Percentiles rank a stretch among this genome's conserved stretches.
Evolutionary conservation across 2,888 invertebrate genomes (phyloP).

Genomic region (Punctoribates punctum): DNA sequence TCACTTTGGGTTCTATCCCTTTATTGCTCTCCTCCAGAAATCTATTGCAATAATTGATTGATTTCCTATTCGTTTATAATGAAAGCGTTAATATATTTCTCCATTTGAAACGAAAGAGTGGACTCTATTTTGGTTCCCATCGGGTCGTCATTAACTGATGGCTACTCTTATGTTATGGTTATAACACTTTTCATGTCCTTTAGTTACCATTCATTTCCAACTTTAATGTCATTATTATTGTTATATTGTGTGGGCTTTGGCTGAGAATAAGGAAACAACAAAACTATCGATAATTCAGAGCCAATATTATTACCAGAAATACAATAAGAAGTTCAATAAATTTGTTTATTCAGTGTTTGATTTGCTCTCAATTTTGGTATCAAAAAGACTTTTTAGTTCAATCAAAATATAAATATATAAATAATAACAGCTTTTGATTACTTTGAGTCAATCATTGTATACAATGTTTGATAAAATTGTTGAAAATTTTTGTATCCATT

Average conservation of each 20-base stretch:
- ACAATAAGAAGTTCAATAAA: too few relatives aligned
- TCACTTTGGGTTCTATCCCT: neutral
- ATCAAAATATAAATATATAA: neutral
- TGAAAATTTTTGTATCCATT: too few relatives aligned
- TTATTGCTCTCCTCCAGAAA: neutral
- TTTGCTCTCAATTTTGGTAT: neutral
- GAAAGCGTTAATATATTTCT: constrained; percentile 18
- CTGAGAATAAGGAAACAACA: constrained; percentile 7
- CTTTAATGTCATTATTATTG: constrained; percentile 14
- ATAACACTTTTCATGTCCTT: constrained; percentile 13
- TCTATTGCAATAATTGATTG: constrained; percentile 33
- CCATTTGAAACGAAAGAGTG: neutral
- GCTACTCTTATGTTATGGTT: neutral
- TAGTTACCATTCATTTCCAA: constrained; percentile 26
- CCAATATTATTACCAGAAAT: neutral
- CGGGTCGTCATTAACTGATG: neutral
- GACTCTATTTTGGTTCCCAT: constrained; percentile 7
- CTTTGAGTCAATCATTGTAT: neutral
- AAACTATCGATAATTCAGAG: neutral
- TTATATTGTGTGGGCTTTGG: constrained; percentile 14
- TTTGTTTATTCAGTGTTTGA: too few relatives aligned
- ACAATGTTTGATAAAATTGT: neutral
- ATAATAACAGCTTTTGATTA: constrained; percentile 9
- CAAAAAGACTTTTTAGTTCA: neutral
- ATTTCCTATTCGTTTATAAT: constrained; percentile 34